Evolutionary conservation across 2,113 vertebrate species (phyloP).

Genomic region (Hippolais icterina): DNA sequence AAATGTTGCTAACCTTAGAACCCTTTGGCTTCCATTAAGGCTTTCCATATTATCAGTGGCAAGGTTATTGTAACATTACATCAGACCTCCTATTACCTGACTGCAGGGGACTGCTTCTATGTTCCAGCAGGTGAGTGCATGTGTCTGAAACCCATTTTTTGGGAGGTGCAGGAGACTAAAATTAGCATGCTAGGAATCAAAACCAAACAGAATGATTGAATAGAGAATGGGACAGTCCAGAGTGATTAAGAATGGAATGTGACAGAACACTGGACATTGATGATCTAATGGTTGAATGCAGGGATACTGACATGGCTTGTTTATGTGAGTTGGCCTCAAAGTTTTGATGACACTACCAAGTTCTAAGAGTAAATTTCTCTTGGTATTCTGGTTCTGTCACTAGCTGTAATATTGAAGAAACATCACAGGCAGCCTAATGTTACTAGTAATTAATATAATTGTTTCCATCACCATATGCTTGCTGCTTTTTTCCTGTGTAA

Average conservation of each 20-base stretch:
- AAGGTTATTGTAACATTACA: slow-evolving; percentile 70
- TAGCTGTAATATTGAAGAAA: neutral
- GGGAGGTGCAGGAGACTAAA: neutral
- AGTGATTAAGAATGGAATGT: neutral
- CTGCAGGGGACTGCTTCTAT: slow-evolving; percentile 74
- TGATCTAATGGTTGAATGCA: neutral
- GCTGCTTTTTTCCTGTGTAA: neutral
- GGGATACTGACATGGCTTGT: neutral
- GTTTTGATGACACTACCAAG: neutral
- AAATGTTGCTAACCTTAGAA: neutral
- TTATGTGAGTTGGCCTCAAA: neutral
- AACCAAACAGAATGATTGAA: neutral
- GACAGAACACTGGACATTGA: neutral
- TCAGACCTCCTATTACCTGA: slow-evolving; percentile 60
- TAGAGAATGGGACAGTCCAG: neutral
- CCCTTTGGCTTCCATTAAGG: slow-evolving; percentile 51
- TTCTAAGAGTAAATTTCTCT: neutral
- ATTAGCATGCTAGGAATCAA: neutral
- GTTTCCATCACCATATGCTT: neutral
- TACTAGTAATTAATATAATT: neutral
- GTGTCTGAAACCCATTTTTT: neutral
- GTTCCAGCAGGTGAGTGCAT: slow-evolving; percentile 74
- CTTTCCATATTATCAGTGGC: slow-evolving; percentile 71
- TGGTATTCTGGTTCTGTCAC: neutral
- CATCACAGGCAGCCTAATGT: neutral